A percentile compares a stretch with the other conserved stretches of the same genome.
Evolutionary conservation across 2,113 vertebrate species (phyloP).

Genomic region (Brachirus orientalis): DNA sequence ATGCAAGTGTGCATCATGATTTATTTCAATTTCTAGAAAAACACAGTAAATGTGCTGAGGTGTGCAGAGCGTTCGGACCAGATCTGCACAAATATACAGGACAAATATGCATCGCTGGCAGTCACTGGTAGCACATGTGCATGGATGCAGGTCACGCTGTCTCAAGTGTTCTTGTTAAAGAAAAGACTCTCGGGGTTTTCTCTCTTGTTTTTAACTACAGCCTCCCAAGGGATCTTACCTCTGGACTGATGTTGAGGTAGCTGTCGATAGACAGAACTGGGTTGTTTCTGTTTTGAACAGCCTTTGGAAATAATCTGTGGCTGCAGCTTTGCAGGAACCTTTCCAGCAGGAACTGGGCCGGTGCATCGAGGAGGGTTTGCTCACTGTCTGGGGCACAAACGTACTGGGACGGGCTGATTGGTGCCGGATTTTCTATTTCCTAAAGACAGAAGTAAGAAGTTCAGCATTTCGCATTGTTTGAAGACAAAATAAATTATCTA

Average conservation of each 20-base stretch:
- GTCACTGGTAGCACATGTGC: conserved; percentile 23
- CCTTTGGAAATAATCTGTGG: conserved; percentile 93
- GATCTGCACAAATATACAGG: not conserved
- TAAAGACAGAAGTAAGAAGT: conserved; percentile 52
- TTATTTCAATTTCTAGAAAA: conserved; percentile 10
- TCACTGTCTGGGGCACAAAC: conserved; percentile 97
- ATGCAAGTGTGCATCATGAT: not conserved
- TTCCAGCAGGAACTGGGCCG: conserved; percentile 95
- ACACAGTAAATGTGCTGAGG: not conserved
- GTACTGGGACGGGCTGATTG: conserved; percentile 91
- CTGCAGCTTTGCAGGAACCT: conserved; percentile 94
- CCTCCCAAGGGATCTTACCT: conserved; percentile 82
- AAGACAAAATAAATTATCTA: not conserved
- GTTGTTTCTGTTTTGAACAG: conserved; percentile 88
- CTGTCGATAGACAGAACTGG: conserved; percentile 94
- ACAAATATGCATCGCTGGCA: conserved; percentile 22
- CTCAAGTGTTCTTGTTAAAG: too few species aligned
- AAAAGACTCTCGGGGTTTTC: not conserved
- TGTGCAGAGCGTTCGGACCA: conserved; percentile 1
- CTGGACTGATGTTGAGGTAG: conserved; percentile 94
- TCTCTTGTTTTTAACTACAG: conserved; percentile 2
- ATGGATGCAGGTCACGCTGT: conserved; percentile 48
- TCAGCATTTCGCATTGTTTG: not conserved
- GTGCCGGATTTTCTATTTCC: conserved; percentile 86
- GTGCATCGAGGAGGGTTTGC: conserved; percentile 92